Evolutionary conservation across 2,888 invertebrate genomes (phyloP), one percentile per base, ranked within the genome.

Genomic region (Pyrrhia umbra): DNA sequence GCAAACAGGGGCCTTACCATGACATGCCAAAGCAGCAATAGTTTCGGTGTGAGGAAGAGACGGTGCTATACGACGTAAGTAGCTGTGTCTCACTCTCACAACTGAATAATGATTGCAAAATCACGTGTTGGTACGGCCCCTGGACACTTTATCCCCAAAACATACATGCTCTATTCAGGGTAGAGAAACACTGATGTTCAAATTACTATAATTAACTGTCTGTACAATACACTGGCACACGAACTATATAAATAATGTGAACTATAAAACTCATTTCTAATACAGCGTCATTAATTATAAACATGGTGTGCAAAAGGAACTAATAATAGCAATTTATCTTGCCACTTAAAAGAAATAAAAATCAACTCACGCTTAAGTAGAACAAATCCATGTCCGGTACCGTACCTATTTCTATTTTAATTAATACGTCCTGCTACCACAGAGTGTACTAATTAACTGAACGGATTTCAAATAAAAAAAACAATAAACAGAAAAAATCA

Each of bases 391-490:
- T 92, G 80, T 89, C 87, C 86, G 87, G 82, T 81, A 84, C 81
- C 77, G 79, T 80, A 80, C 82, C 80, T 65, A 75, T 77, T 37
- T 67, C 81, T 66, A 15, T 37, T 15, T 81, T 87, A 90, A 90
- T 90, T 90, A 89, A 86, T 84, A 90, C 90, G 91, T 91, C 90
- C 85, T 85, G 79, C 87, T 82, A 75, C 81, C 83, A 67, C 85
- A 84, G 80, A 83, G 81, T 83, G 75, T 83, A 84, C 82, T 92
- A 94, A 94, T 93, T 93, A 91, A 92, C 91, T 94, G 89, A 92
- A 89, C 84, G 80, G 83, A 87, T 86, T 78, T 81, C 79, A 90
- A 90, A 88, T 83, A 88, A 88, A 86, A 86, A 86, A 86, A 86
- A 81, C 77, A 83, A 77, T 80, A 90, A 86, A 86, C 80, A 72